These are phyloP conservation scores for Lagodon rhomboides DNA, from an alignment of 2,797 vertebrate species.

Conservation along the genomic window DNA sequence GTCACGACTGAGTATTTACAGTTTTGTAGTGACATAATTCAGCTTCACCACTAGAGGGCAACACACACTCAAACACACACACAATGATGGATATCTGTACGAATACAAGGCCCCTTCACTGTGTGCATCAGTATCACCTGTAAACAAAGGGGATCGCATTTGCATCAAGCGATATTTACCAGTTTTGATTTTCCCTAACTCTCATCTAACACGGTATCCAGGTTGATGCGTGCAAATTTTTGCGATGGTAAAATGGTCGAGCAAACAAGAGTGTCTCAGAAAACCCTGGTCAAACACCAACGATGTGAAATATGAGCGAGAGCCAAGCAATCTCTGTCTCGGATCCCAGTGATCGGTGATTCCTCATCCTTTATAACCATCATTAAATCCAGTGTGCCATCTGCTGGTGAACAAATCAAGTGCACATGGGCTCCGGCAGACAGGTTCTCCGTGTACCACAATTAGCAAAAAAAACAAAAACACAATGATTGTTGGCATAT, in stretches of 20 bases:
- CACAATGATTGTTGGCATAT: neutral
- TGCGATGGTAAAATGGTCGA: neutral
- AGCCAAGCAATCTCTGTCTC: slow-evolving; percentile 15
- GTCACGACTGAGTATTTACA: neutral
- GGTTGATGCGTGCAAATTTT: neutral
- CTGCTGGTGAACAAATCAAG: slow-evolving; percentile 65
- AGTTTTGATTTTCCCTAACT: neutral
- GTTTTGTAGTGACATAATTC: slow-evolving; percentile 2
- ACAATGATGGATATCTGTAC: slow-evolving; percentile 17
- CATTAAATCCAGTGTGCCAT: slow-evolving; percentile 64
- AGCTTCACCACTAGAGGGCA: slow-evolving; percentile 62
- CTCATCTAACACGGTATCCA: neutral
- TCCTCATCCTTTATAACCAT: slow-evolving; percentile 31
- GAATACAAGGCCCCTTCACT: neutral
- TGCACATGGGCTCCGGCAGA: slow-evolving; percentile 34
- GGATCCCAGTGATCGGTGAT: slow-evolving; percentile 14
- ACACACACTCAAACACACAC: slow-evolving; percentile 23
- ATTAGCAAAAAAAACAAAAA: slow-evolving; percentile 5
- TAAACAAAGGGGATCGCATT: slow-evolving; percentile 33
- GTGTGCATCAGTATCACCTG: slow-evolving; percentile 18
- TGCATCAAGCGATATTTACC: neutral
- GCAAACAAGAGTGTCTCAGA: neutral
- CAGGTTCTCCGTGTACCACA: slow-evolving; percentile 48
- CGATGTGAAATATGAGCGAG: neutral
- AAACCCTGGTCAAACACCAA: slow-evolving; percentile 6